A percentile compares a stretch with the other conserved stretches of the same genome.
Evolutionary conservation across 2,888 invertebrate species (phyloP).

Genomic region (Sminthurides aquaticus): DNA sequence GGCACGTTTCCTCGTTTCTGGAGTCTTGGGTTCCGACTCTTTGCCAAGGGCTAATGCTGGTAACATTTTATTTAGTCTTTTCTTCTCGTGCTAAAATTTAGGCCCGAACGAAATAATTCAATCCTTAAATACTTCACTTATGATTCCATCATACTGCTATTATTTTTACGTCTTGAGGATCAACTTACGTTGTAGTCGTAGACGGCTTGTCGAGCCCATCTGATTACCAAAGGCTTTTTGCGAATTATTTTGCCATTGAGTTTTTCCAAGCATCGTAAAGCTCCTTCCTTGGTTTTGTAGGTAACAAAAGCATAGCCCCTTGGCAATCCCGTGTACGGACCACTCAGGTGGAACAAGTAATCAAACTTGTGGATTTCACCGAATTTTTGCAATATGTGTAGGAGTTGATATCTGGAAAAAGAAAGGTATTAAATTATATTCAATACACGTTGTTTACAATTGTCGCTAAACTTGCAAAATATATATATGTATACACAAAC

Average conservation of each 20-base stretch:
- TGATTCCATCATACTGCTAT: too few species aligned
- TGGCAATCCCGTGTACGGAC: conserved; percentile 64
- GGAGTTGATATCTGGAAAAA: conserved; percentile 73
- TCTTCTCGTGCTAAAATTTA: conserved; percentile 67
- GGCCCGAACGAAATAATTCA: too few species aligned
- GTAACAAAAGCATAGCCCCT: conserved; percentile 91
- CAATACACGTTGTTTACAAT: conserved; percentile 33
- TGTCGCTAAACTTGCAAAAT: conserved; percentile 33
- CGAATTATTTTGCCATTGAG: conserved; percentile 69
- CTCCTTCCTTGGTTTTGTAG: conserved; percentile 60
- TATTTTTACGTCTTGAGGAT: too few species aligned
- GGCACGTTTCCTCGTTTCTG: conserved; percentile 55
- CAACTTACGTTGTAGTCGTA: conserved; percentile 11
- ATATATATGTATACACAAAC: too few species aligned
- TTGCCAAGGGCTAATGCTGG: too few species aligned
- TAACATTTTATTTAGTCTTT: conserved; percentile 65
- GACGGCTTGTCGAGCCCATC: conserved; percentile 55
- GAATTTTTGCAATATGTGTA: conserved; percentile 92
- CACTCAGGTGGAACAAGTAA: conserved; percentile 85
- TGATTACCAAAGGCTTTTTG: conserved; percentile 66
- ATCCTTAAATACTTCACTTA: too few species aligned
- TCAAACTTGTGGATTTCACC: conserved; percentile 92
- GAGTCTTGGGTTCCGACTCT: conserved; percentile 52
- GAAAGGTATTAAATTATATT: conserved; percentile 22
- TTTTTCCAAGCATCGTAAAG: conserved; percentile 62